Conservation (phyloP, 2,888 invertebrate genomes). For the Latrodectus hesperus region DNA sequence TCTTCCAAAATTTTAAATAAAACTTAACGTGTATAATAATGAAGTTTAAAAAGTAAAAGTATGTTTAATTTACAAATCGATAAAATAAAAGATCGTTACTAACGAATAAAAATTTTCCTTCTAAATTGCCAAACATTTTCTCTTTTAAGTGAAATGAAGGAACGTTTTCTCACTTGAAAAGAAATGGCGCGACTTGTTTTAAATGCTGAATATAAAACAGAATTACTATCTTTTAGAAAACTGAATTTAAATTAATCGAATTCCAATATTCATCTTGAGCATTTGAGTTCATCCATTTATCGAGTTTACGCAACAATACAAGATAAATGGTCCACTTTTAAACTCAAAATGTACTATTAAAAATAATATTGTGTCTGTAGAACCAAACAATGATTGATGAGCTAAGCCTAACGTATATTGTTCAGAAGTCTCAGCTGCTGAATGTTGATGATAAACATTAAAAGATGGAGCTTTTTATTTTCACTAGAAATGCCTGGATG, state of each 20-base stretch:
- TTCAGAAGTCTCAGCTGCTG: conserved; percentile 10
- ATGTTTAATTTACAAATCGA: no score
- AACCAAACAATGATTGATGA: conserved; percentile 26
- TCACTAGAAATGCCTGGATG: neutral
- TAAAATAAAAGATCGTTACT: no score
- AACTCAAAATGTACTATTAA: conserved; percentile 12
- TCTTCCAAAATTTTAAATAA: no score
- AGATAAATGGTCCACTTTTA: conserved; percentile 30
- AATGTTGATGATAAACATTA: conserved; percentile 16
- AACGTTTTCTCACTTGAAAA: no score
- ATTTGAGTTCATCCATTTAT: neutral
- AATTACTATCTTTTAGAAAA: conserved; percentile 13
- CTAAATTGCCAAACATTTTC: no score
- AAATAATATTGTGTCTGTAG: conserved; percentile 1
- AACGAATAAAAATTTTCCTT: no score
- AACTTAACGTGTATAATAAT: no score
- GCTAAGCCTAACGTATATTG: conserved; percentile 5
- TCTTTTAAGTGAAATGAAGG: no score
- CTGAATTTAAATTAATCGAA: conserved; percentile 38
- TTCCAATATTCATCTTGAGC: conserved; percentile 32
- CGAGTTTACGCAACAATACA: conserved; percentile 30
- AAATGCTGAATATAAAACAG: conserved; percentile 6
- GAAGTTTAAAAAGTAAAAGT: no score
- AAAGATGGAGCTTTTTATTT: conserved; percentile 12
- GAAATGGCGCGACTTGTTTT: neutral